Conservation (phyloP, 2,797 vertebrate species). For the Carduelis carduelis region DNA sequence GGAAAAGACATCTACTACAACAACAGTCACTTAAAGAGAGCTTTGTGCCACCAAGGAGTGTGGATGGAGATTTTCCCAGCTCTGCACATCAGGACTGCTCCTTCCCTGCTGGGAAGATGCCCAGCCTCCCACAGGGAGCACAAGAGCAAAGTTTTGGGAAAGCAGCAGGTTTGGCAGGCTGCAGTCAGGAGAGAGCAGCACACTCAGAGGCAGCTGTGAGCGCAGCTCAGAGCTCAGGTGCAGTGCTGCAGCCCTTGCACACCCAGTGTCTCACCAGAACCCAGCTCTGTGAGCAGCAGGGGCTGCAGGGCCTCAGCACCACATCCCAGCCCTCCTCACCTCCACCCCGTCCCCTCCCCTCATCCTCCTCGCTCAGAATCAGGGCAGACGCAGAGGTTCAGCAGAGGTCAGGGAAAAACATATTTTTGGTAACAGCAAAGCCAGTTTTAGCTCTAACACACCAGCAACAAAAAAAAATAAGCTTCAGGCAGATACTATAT, state of each 20-base stretch:
- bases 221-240: background rate
- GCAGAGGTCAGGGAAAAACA: background rate
- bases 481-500: slow-evolving; percentile 57
- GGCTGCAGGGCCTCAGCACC: background rate
- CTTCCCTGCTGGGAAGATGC: background rate
- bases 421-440: background rate
- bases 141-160: background rate
- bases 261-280: fast-evolving
- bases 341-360: fast-evolving
- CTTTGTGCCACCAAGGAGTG: background rate
- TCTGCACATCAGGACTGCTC: fast-evolving
- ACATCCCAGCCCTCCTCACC: background rate
- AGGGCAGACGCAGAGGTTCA: background rate
- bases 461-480: background rate
- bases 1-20: background rate
- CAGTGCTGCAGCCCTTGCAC: fast-evolving
- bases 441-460: slow-evolving; percentile 10
- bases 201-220: fast-evolving
- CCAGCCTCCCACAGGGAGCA: background rate
- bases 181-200: fast-evolving
- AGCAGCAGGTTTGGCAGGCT: fast-evolving
- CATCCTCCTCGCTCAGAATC: background rate
- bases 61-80: background rate
- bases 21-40: fast-evolving
- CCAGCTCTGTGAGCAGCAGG: fast-evolving